phyloP scores from a whole-genome alignment of 2,797 vertebrate species.

The Synanceia verrucosa region DNA sequence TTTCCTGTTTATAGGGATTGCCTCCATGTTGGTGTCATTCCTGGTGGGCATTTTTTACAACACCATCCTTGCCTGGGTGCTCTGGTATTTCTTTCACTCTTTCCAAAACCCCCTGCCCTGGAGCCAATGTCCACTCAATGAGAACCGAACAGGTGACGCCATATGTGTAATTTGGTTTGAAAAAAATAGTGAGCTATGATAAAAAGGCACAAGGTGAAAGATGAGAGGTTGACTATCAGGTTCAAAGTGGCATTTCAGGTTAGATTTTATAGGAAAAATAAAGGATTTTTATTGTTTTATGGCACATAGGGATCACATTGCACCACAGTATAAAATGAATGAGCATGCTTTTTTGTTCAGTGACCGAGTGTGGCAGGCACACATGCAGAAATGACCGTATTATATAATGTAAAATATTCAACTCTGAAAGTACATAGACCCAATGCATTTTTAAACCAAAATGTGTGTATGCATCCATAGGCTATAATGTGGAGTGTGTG shows the following conservation, averaged over 20 bases:
- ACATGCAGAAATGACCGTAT: background rate
- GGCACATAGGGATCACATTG: background rate
- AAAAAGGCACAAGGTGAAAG: background rate
- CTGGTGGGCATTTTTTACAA: slow-evolving; percentile 89
- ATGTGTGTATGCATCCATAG: slow-evolving; percentile 62
- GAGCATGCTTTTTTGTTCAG: background rate
- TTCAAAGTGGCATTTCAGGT: background rate
- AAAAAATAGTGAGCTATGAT: background rate
- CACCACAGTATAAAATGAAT: background rate
- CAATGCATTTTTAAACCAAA: too few species aligned
- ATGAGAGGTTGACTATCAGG: background rate
- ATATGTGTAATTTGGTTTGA: background rate
- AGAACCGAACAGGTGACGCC: slow-evolving; percentile 83
- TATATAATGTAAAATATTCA: too few species aligned
- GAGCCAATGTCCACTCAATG: slow-evolving; percentile 84
- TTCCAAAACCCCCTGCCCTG: slow-evolving; percentile 92
- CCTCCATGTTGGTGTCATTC: slow-evolving; percentile 81
- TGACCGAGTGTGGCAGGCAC: background rate
- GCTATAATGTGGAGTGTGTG: slow-evolving; percentile 82
- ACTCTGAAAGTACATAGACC: background rate
- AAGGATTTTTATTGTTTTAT: slow-evolving; percentile 30
- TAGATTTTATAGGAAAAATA: background rate
- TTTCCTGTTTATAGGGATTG: slow-evolving; percentile 77
- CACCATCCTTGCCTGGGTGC: slow-evolving; percentile 89
- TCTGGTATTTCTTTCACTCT: slow-evolving; percentile 93